phyloP scores from a whole-genome alignment of 2,888 invertebrate genomes.

The Drosophila mayaguana region DNA sequence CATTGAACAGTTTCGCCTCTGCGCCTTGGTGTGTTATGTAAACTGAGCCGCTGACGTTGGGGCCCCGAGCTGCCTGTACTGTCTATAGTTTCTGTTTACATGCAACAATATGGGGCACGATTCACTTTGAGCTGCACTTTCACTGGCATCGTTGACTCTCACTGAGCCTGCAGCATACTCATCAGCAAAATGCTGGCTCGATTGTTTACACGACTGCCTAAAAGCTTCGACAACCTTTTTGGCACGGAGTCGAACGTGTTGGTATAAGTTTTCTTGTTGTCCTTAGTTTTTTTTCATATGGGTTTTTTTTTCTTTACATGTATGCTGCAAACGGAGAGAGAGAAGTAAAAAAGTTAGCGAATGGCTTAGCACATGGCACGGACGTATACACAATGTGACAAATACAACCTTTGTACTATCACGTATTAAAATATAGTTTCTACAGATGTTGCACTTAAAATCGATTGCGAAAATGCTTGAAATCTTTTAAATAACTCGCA shows the following conservation, averaged over 20 bases:
- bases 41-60: conserved; percentile 10
- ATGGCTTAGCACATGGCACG: conserved; percentile 1
- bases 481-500: conserved; percentile 1
- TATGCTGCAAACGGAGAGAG: conserved; percentile 44
- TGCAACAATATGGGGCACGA: conserved; percentile 42
- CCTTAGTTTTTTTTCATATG: neutral
- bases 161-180: conserved; percentile 36
- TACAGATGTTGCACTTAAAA: conserved; percentile 11
- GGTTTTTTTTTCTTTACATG: conserved; percentile 17
- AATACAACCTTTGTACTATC: conserved; percentile 2
- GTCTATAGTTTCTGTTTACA: conserved; percentile 27
- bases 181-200: conserved; percentile 52
- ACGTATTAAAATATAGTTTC: neutral
- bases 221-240: conserved; percentile 23
- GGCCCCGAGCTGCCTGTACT: neutral
- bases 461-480: conserved; percentile 1
- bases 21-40: conserved; percentile 20
- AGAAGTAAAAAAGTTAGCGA: neutral
- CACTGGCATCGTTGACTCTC: conserved; percentile 28
- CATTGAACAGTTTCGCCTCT: conserved; percentile 34
- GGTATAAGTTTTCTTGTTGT: conserved; percentile 12
- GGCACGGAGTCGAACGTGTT: conserved; percentile 30
- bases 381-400: conserved; percentile 17
- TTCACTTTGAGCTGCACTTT: conserved; percentile 50
- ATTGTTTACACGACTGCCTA: conserved; percentile 45